Percentiles rank a stretch among this genome's conserved stretches.
Evolutionary conservation across 1,140 invertebrate species (phyloP).

Genomic region (Dolichoris vasculosae): DNA sequence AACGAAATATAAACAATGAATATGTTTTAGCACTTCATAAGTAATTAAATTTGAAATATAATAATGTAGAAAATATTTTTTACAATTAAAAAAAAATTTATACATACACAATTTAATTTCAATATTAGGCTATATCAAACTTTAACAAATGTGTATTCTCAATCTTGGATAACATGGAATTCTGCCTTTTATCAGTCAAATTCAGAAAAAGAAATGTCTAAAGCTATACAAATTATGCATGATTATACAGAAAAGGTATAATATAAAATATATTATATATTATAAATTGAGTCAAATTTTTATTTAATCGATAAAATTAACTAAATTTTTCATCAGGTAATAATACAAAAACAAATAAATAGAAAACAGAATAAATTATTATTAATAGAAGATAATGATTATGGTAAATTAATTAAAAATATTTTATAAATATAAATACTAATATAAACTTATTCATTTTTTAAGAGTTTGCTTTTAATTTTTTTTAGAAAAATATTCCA

Average conservation of each 20-base stretch:
- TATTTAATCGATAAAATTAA: neutral
- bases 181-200: slow-evolving; percentile 57
- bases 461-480: neutral
- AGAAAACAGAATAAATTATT: slow-evolving; percentile 14
- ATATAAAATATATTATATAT: slow-evolving; percentile 1
- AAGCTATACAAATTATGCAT: slow-evolving; percentile 62
- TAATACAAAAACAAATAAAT: slow-evolving; percentile 53
- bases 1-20: slow-evolving; percentile 80
- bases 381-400: slow-evolving; percentile 27
- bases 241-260: slow-evolving; percentile 62
- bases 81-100: neutral
- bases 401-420: slow-evolving; percentile 40
- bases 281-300: neutral
- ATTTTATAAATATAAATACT: no score
- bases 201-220: slow-evolving; percentile 59
- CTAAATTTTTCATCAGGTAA: slow-evolving; percentile 48
- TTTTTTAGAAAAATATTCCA: slow-evolving; percentile 68
- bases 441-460: no score
- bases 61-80: neutral
- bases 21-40: slow-evolving; percentile 83
- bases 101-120: neutral
- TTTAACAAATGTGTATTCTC: slow-evolving; percentile 57
- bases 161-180: slow-evolving; percentile 62
- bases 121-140: slow-evolving; percentile 34
- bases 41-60: slow-evolving; percentile 67